Evolutionary conservation across 2,113 vertebrate species (phyloP).

Genomic region (Notiomystis cincta): DNA sequence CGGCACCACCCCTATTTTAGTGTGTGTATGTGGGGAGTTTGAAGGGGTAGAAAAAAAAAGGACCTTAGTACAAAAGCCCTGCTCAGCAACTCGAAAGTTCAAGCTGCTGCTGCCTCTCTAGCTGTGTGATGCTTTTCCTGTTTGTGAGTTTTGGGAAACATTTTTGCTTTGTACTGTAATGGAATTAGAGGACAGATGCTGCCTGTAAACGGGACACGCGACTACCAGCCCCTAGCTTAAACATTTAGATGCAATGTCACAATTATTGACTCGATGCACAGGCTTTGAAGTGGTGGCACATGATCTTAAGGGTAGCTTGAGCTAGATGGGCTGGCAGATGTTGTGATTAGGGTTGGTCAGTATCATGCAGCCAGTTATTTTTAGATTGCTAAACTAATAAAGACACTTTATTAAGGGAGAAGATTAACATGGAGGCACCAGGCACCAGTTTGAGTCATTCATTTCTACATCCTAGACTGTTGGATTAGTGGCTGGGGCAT

Average conservation of each 20-base stretch:
- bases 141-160: constrained; percentile 75
- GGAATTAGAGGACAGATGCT: constrained; percentile 81
- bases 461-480: not conserved
- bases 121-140: constrained; percentile 75
- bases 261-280: constrained; percentile 77
- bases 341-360: constrained; percentile 64
- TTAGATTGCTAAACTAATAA: constrained; percentile 31
- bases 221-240: constrained; percentile 76
- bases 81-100: constrained; percentile 76
- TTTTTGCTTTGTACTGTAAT: constrained; percentile 83
- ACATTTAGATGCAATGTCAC: constrained; percentile 83
- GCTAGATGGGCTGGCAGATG: constrained; percentile 66
- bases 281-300: constrained; percentile 71
- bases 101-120: constrained; percentile 55
- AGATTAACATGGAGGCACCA: not conserved
- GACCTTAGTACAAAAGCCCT: constrained; percentile 79
- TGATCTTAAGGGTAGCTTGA: constrained; percentile 45
- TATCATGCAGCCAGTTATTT: constrained; percentile 49
- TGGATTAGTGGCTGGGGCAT: not conserved
- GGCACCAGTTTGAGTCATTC: not conserved
- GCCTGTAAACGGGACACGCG: constrained; percentile 80
- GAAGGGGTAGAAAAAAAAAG: not conserved
- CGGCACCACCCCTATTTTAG: constrained; percentile 74
- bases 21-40: constrained; percentile 49
- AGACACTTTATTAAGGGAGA: not conserved